Evolutionary conservation across 2,113 vertebrate genomes (phyloP).

Genomic region (Sander vitreus): DNA sequence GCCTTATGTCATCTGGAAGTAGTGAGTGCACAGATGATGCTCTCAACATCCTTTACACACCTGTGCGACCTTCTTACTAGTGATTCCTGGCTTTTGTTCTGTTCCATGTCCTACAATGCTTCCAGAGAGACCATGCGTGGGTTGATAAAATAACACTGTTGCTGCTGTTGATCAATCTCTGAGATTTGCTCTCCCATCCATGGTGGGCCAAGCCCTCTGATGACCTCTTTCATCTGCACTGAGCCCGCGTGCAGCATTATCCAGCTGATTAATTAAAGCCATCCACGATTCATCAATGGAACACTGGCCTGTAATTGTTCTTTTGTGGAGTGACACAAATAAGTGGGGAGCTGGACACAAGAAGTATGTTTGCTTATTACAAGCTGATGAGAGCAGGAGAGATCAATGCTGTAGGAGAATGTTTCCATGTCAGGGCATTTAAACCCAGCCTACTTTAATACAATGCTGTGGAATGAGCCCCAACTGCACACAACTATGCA

Average conservation of each 20-base stretch:
- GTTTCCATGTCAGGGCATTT: constrained; percentile 32
- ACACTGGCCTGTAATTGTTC: constrained; percentile 61
- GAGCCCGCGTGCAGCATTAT: constrained; percentile 44
- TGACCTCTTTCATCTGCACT: constrained; percentile 48
- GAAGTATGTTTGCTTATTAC: constrained; percentile 61
- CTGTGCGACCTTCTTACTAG: neutral
- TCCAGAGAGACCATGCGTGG: constrained; percentile 5
- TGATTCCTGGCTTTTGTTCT: neutral
- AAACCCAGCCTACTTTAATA: constrained; percentile 53
- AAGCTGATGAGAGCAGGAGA: constrained; percentile 51
- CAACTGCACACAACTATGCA: constrained; percentile 12
- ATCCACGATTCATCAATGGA: constrained; percentile 57
- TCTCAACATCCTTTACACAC: neutral
- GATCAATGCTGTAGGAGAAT: constrained; percentile 57
- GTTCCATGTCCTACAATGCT: neutral
- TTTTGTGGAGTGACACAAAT: constrained; percentile 37
- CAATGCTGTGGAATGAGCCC: constrained; percentile 38
- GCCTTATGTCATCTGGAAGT: neutral
- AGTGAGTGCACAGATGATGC: neutral
- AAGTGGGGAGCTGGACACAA: constrained; percentile 25
- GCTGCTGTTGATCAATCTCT: constrained; percentile 28
- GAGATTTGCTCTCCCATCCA: constrained; percentile 40
- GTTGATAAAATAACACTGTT: constrained; percentile 27
- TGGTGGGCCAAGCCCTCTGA: neutral
- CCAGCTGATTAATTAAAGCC: constrained; percentile 67